Evolutionary conservation across 1,140 invertebrate genomes (phyloP).

Genomic region (Thaumatotibia leucotreta): DNA sequence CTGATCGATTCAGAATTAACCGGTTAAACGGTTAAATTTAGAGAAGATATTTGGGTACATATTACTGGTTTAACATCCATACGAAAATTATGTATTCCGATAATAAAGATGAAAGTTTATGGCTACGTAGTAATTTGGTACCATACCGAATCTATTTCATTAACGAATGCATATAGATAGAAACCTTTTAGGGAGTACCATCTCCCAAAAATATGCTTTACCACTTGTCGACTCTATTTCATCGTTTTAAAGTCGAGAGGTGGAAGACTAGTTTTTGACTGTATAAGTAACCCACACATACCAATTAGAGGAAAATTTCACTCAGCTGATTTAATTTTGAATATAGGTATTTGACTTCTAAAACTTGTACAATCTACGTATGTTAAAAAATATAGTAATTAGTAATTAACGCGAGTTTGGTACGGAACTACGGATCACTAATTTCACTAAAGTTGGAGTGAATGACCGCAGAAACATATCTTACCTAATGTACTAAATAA

Average conservation of each 20-base stretch:
- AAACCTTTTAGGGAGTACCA: neutral
- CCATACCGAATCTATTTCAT: neutral
- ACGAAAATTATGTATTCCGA: conserved; percentile 4
- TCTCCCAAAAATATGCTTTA: no score
- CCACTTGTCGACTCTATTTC: no score
- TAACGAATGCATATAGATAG: neutral
- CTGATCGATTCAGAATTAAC: conserved; percentile 4
- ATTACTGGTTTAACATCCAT: conserved; percentile 8
- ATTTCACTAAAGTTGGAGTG: no score
- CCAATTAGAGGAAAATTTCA: neutral
- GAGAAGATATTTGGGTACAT: neutral
- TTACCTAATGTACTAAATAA: no score
- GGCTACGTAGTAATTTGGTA: neutral
- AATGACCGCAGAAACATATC: no score
- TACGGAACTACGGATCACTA: no score
- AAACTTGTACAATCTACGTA: no score
- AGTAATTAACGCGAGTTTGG: no score
- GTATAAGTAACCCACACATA: neutral
- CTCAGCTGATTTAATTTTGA: neutral
- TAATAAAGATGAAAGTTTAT: neutral
- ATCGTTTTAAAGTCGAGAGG: no score
- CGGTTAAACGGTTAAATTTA: neutral
- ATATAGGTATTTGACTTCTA: neutral
- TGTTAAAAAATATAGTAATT: no score
- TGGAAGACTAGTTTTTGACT: no score